Evolutionary conservation across 1,140 invertebrate genomes (phyloP).

Genomic region (Drosophila kepulauana): DNA sequence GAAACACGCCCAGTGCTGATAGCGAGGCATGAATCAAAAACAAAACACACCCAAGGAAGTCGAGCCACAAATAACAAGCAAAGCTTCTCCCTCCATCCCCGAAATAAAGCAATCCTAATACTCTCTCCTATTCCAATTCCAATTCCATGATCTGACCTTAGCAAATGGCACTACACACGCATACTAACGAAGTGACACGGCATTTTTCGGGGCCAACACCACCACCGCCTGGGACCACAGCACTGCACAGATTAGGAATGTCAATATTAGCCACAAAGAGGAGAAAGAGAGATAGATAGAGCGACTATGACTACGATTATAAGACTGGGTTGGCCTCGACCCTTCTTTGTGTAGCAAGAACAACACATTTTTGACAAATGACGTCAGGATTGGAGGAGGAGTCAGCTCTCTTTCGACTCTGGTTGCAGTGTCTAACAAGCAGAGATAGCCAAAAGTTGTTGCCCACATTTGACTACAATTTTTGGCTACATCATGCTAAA

Average conservation of each 20-base stretch:
- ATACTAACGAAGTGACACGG: slow-evolving; percentile 81
- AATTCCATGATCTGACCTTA: slow-evolving; percentile 18
- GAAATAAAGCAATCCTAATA: background rate
- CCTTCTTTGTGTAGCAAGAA: slow-evolving; percentile 28
- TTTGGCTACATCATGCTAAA: slow-evolving; percentile 15
- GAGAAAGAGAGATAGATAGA: background rate
- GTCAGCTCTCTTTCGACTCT: slow-evolving; percentile 26
- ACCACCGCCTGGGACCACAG: slow-evolving; percentile 21
- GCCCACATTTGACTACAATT: slow-evolving; percentile 13
- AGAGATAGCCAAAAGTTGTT: slow-evolving; percentile 20
- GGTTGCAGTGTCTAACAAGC: slow-evolving; percentile 8
- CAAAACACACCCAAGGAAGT: slow-evolving; percentile 67
- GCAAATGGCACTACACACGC: slow-evolving; percentile 76
- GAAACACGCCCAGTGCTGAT: slow-evolving; percentile 76
- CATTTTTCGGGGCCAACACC: slow-evolving; percentile 76
- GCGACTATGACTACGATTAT: slow-evolving; percentile 35
- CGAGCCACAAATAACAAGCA: slow-evolving; percentile 8
- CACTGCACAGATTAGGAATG: slow-evolving; percentile 78
- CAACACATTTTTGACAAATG: slow-evolving; percentile 70
- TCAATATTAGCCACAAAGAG: slow-evolving; percentile 73
- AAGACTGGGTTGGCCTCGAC: slow-evolving; percentile 35
- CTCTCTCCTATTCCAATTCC: background rate
- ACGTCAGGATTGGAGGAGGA: slow-evolving; percentile 64
- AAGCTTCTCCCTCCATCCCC: background rate
- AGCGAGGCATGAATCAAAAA: slow-evolving; percentile 75